Evolutionary conservation across 1,140 invertebrate species (phyloP).

Genomic region (Lepidostoma basale): DNA sequence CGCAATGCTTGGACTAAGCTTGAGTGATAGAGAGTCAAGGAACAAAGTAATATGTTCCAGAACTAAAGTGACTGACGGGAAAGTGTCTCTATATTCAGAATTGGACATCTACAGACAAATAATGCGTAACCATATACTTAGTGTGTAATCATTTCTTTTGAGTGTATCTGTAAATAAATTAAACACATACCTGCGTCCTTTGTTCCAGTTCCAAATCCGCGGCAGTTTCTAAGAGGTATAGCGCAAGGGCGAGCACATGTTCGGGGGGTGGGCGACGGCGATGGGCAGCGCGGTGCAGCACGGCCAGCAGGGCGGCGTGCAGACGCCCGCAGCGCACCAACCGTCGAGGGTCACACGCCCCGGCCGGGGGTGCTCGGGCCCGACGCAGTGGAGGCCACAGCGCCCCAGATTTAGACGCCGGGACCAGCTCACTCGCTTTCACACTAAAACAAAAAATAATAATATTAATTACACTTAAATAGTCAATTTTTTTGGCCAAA

Average conservation of each 20-base stretch:
- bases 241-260: slow-evolving; percentile 81
- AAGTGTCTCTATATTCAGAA: too few relatives aligned
- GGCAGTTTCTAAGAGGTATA: slow-evolving; percentile 87
- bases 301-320: slow-evolving; percentile 83
- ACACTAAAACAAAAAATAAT: slow-evolving; percentile 34
- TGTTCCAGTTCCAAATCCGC: slow-evolving; percentile 67
- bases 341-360: slow-evolving; percentile 50
- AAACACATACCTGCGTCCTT: neutral
- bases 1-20: too few relatives aligned
- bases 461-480: too few relatives aligned
- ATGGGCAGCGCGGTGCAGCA: slow-evolving; percentile 83
- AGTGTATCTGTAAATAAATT: too few relatives aligned
- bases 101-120: too few relatives aligned
- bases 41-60: too few relatives aligned
- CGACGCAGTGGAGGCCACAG: slow-evolving; percentile 55
- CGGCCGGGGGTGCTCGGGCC: slow-evolving; percentile 47
- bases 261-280: slow-evolving; percentile 76
- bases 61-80: too few relatives aligned
- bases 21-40: too few relatives aligned
- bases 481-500: too few relatives aligned
- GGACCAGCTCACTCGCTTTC: slow-evolving; percentile 33
- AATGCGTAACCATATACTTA: too few relatives aligned
- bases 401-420: slow-evolving; percentile 30
- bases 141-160: too few relatives aligned
- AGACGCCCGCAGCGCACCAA: slow-evolving; percentile 69